phyloP scores from a whole-genome alignment of 2,797 vertebrate species.

The Fistularia tabacaria region DNA sequence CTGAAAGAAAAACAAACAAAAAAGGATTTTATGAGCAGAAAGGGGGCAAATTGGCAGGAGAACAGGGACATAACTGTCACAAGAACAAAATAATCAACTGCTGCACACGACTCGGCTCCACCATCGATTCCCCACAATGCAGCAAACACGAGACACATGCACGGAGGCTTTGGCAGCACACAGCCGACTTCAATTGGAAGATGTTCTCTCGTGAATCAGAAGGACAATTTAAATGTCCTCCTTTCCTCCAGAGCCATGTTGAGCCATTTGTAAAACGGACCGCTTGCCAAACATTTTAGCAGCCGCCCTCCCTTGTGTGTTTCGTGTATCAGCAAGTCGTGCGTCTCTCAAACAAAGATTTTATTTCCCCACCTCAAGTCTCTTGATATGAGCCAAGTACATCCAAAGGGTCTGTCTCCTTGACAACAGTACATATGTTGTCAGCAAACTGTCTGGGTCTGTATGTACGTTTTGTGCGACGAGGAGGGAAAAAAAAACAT shows the following conservation, averaged over 20 bases:
- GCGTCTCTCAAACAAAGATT: neutral
- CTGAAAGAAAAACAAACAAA: too few species aligned
- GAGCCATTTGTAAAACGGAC: neutral
- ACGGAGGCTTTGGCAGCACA: too few species aligned
- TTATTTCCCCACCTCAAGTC: slow-evolving; percentile 20
- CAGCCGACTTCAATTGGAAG: too few species aligned
- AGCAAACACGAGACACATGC: too few species aligned
- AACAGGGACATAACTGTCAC: too few species aligned
- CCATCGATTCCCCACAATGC: too few species aligned
- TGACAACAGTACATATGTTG: slow-evolving; percentile 42
- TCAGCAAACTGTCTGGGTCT: slow-evolving; percentile 19
- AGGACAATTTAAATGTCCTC: neutral
- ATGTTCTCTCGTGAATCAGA: neutral
- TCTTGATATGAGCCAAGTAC: slow-evolving; percentile 6
- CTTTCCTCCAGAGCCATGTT: neutral
- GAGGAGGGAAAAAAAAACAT: slow-evolving; percentile 2
- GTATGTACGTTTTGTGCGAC: neutral
- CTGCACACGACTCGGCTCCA: too few species aligned
- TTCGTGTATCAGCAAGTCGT: slow-evolving; percentile 10
- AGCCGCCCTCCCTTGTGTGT: neutral
- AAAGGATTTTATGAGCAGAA: too few species aligned
- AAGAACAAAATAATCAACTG: too few species aligned
- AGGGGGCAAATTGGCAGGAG: too few species aligned
- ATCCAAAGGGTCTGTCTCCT: slow-evolving; percentile 37
- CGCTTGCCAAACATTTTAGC: neutral